These are phyloP conservation scores for Thunnus maccoyii DNA, from an alignment of 2,113 vertebrate genomes.

Conservation along the genomic window DNA sequence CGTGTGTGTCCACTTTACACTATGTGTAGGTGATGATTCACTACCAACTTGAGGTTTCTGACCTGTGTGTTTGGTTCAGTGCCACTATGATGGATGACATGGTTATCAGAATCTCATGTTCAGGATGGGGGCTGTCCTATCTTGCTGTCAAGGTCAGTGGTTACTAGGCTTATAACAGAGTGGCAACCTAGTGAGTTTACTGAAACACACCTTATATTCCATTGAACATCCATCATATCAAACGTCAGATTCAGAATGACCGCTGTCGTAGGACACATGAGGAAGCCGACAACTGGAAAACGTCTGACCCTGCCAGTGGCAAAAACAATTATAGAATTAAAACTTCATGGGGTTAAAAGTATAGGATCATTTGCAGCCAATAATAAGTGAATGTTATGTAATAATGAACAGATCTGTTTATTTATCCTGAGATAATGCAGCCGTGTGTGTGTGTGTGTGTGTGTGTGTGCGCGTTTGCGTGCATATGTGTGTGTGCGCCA, in stretches of 20 bases:
- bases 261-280: constrained; percentile 6
- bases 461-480: not conserved
- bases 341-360: constrained; percentile 8
- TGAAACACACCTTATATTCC: constrained; percentile 58
- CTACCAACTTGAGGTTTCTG: constrained; percentile 63
- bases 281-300: constrained; percentile 8
- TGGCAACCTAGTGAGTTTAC: constrained; percentile 60
- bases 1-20: constrained; percentile 2
- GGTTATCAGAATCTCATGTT: constrained; percentile 72
- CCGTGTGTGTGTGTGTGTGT: constrained; percentile 5
- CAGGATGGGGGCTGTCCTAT: constrained; percentile 70
- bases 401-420: constrained; percentile 32
- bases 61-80: constrained; percentile 69
- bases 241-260: constrained; percentile 37
- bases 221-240: constrained; percentile 61
- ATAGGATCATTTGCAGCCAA: not conserved
- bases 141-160: constrained; percentile 78
- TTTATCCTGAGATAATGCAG: constrained; percentile 28
- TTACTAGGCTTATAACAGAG: constrained; percentile 67
- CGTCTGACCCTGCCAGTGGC: not conserved
- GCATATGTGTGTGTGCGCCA: constrained; percentile 3
- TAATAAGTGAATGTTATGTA: constrained; percentile 7
- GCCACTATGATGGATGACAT: constrained; percentile 75
- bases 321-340: not conserved
- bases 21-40: constrained; percentile 50